phyloP scores from a whole-genome alignment of 2,113 vertebrate species.

The Saimiri boliviensis region DNA sequence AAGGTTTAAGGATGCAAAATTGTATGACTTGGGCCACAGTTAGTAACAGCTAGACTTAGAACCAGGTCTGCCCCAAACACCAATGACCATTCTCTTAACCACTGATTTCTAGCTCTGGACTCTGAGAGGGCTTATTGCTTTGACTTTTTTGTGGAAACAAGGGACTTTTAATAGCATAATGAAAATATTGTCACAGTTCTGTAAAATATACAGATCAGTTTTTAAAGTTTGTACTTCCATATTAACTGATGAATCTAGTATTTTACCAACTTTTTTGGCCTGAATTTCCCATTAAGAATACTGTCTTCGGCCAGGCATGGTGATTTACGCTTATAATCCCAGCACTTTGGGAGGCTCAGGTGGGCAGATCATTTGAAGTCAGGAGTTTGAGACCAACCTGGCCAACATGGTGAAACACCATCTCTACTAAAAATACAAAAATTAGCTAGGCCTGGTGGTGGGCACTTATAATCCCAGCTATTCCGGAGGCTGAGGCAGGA shows the following conservation, averaged over 20 bases:
- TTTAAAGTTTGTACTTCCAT: constrained; percentile 33
- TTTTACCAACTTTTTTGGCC: constrained; percentile 1
- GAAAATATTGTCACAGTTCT: constrained; percentile 9
- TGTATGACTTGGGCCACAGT: background rate
- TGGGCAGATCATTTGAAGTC: too few relatives aligned
- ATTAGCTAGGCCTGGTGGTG: too few relatives aligned
- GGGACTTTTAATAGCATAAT: background rate
- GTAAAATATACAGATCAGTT: background rate
- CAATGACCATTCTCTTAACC: constrained; percentile 4
- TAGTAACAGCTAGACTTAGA: constrained; percentile 12
- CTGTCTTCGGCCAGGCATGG: background rate
- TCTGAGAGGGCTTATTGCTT: background rate
- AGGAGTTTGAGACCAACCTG: too few relatives aligned
- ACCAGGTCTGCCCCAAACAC: background rate
- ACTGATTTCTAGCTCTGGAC: constrained; percentile 13
- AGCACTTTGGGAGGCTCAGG: too few relatives aligned
- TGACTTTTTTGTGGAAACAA: constrained; percentile 57
- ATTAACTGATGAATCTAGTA: background rate
- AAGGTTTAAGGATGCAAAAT: background rate
- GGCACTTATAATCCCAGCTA: too few relatives aligned
- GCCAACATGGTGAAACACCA: too few relatives aligned
- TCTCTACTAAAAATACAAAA: too few relatives aligned
- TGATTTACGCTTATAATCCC: too few relatives aligned
- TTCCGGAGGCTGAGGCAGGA: too few relatives aligned
- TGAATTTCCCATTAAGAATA: constrained; percentile 19